Evolutionary conservation across 2,888 invertebrate genomes (phyloP), one percentile per base, ranked within the genome.

Genomic region (Rhingia campestris): DNA sequence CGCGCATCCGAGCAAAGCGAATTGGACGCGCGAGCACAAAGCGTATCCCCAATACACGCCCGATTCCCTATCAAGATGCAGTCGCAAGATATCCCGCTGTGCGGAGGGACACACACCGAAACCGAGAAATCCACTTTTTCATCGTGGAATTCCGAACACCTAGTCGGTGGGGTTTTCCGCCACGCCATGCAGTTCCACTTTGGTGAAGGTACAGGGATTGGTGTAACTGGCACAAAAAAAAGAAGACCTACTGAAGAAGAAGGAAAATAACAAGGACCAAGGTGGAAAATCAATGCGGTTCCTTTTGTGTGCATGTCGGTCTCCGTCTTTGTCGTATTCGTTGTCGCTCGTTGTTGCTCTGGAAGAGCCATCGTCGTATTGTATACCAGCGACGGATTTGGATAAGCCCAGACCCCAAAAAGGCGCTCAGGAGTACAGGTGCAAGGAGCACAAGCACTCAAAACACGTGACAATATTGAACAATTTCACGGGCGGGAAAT

Each of bases 401-500:
- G 84, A 59, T 84, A 75, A 84, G 70, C 69, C 70, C 49, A 43
- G 32, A 37, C 6, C 75, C 80, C 37, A 80, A 80, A 84, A 84
- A 79, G 82, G 82, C 51, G 79, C 53, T 67, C 69, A 4, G 30
- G 12, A 39, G 30, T 59, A 43, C 82, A 77, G 82, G 80, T 72
- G 82, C 49, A 75, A 14, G 45, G 59, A 69, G 69, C 53, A 63
- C 73, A 41, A 59, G 43, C 47, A 66, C 59, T 61, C 64, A 59
- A 64, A 80, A 74, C 84, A 75, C 84, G 84, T 80, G 84, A 84
- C 79, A 70, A 80, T 84, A 84, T 80, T 75, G 75, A 84, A 84
- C 84, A 80, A 84, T 84, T 80, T 75, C 59, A 75, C 59, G 84
- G 74, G 74, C 74, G 64, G 69, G 41, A 74, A 74, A 63, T 80